Percentiles rank a stretch among this genome's conserved stretches.
Evolutionary conservation across 2,888 invertebrate species (phyloP).

Genomic region (Halictus quadricinctus): DNA sequence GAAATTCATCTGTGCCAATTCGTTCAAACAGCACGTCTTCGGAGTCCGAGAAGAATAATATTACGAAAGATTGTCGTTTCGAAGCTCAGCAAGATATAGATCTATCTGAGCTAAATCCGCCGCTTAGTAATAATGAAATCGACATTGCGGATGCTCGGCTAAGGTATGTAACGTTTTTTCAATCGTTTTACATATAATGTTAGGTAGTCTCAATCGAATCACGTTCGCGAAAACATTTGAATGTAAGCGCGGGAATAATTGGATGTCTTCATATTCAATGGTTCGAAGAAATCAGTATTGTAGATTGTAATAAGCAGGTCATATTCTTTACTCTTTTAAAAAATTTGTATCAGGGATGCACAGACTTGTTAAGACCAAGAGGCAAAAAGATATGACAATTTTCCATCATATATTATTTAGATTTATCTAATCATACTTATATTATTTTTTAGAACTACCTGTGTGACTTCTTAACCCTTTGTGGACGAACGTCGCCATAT

Average conservation of each 20-base stretch:
- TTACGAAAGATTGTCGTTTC: conserved; percentile 42
- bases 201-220: not conserved
- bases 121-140: conserved; percentile 46
- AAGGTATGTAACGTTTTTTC: conserved; percentile 44
- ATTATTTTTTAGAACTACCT: not conserved
- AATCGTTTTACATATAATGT: not conserved
- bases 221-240: conserved; percentile 30
- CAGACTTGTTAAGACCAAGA: not conserved
- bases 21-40: conserved; percentile 35
- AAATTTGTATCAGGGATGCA: not conserved
- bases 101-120: conserved; percentile 29
- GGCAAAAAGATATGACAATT: too few relatives aligned
- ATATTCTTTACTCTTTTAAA: not conserved
- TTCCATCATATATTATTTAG: too few relatives aligned
- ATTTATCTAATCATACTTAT: too few relatives aligned
- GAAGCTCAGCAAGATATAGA: conserved; percentile 25
- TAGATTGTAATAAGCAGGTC: not conserved
- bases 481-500: not conserved
- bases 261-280: not conserved
- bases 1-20: not conserved
- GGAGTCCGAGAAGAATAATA: conserved; percentile 37
- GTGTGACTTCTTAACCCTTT: not conserved
- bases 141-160: conserved; percentile 39
- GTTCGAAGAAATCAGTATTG: too few relatives aligned
- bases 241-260: conserved; percentile 27